A percentile compares a stretch with the other conserved stretches of the same genome.
These are phyloP conservation scores for Steinernema carpocapsae DNA, from an alignment of 2,888 invertebrate genomes.

Conservation along the genomic window DNA sequence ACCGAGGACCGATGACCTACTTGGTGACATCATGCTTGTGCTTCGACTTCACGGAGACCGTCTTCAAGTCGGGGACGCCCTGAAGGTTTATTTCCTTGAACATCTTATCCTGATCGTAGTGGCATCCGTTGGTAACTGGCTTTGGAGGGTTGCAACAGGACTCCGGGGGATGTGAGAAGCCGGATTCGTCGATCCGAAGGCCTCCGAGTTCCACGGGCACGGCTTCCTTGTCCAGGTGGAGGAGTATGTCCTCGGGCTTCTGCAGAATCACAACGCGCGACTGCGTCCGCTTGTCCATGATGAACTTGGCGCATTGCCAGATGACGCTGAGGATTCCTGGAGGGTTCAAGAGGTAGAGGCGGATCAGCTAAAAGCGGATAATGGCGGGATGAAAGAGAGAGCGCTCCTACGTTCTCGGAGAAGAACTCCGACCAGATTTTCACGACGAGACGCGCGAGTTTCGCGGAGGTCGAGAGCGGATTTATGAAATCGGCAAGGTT, in stretches of 20 bases:
- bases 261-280: conserved; percentile 55
- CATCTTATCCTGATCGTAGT: conserved; percentile 41
- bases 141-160: conserved; percentile 39
- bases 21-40: conserved; percentile 43
- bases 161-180: conserved; percentile 56
- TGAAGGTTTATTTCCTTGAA: conserved; percentile 42
- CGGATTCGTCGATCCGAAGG: conserved; percentile 54
- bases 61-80: conserved; percentile 41
- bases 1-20: conserved; percentile 27
- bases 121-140: conserved; percentile 36
- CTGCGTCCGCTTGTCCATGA: conserved; percentile 58
- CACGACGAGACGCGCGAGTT: conserved; percentile 62
- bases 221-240: conserved; percentile 52
- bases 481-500: conserved; percentile 63
- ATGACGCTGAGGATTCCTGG: conserved; percentile 63
- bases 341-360: conserved; percentile 60
- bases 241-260: conserved; percentile 54
- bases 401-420: conserved; percentile 57
- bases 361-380: conserved; percentile 53
- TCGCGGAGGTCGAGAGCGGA: conserved; percentile 58
- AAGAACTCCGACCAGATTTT: conserved; percentile 65
- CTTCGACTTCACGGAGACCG: conserved; percentile 46
- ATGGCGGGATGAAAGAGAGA: background rate
- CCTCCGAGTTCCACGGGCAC: conserved; percentile 63
- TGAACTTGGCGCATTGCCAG: conserved; percentile 59